Base-by-base conservation (phyloP, 2,113 vertebrate genomes). In the Rhineura floridana region DNA sequence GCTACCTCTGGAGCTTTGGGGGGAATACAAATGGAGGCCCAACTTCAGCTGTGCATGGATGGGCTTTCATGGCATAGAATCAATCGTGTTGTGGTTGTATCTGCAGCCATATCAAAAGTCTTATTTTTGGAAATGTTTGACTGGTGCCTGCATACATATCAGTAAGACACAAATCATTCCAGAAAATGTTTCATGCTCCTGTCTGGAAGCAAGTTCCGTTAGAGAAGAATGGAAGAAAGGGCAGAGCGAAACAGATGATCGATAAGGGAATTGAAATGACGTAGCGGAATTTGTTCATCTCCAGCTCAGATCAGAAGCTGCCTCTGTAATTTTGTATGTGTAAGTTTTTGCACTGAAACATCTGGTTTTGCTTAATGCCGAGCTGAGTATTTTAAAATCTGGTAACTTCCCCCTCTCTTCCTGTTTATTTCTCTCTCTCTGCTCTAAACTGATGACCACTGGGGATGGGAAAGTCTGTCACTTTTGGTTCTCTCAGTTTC, bases 401-500 rank as follows among this genome's bases (percentile, higher is more conserved):
- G 28, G 28, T n/a, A n/a, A 59, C 36, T 55, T 46, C 83, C 86
- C 46, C 3, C 33, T n/a, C 44, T 90, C 77, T 59, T 70, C 36
- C 10, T 86, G 76, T 0, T 3, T 62, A 91, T 82, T 78, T 72
- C 84, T 81, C 55, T 59, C 13, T 59, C 11, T 1, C n/a, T n/a
- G n/a, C n/a, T n/a, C n/a, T n/a, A n/a, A n/a, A n/a, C n/a, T 78
- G 65, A 17, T 67, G 79, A 78, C 84, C 88, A 91, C 93, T 92
- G 39, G n/a, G n/a, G n/a, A n/a, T n/a, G n/a, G n/a, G n/a, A n/a
- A n/a, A n/a, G n/a, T n/a, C n/a, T n/a, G n/a, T n/a, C n/a, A n/a
- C n/a, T n/a, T n/a, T n/a, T n/a, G n/a, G n/a, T n/a, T n/a, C n/a
- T n/a, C n/a, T n/a, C n/a, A n/a, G n/a, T n/a, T n/a, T n/a, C n/a